Base-by-base conservation (phyloP, 2,888 invertebrate genomes). In the Nomada flava region DNA sequence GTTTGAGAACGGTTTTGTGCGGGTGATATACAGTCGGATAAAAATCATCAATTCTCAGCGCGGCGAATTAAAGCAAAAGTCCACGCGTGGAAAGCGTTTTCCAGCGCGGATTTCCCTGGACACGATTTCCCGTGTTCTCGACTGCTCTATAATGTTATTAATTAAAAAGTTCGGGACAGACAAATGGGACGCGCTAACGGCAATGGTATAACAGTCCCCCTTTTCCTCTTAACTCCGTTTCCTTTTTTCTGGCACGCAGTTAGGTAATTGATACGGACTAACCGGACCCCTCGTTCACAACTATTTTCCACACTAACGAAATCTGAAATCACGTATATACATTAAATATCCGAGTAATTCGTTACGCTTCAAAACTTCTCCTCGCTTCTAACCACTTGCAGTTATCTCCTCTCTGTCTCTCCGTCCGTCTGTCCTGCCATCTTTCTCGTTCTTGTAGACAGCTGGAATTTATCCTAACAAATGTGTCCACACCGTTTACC, bases 301-400 rank as follows among this genome's bases (percentile, higher is more conserved):
- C 93, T 93, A 93, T 93, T 92, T 85, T 89, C 83, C 88, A 87
- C 86, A 86, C 91, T 90, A 89, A 91, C 92, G 91, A 91, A 84
- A 92, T 91, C 88, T 89, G 90, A 91, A 92, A 91, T 91, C 91
- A 86, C 89, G 88, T 86, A 83, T 86, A 88, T 57, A 57, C 90
- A 92, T 93, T 92, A 92, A 92, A 92, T 90, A 91, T 90, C 89
- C 91, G 91, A 92, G 92, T 91, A 92, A 92, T 93, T 92, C 92
- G 91, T 92, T 91, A 91, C 88, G 88, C 89, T 79, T 89, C 88
- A 89, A 90, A 91, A 91, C 89, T 87, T 88, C 84, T 82, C 76
- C 50, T 87, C 86, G 86, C 69, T 86, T 79, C 85, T 72, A 36
- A 68, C 76, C 75, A 13, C 62, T 26, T 23, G 20, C 68, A 29